Evolutionary conservation across 1,140 invertebrate genomes (phyloP), one percentile per base, ranked within the genome.

Genomic region (Cecropterus lyciades): DNA sequence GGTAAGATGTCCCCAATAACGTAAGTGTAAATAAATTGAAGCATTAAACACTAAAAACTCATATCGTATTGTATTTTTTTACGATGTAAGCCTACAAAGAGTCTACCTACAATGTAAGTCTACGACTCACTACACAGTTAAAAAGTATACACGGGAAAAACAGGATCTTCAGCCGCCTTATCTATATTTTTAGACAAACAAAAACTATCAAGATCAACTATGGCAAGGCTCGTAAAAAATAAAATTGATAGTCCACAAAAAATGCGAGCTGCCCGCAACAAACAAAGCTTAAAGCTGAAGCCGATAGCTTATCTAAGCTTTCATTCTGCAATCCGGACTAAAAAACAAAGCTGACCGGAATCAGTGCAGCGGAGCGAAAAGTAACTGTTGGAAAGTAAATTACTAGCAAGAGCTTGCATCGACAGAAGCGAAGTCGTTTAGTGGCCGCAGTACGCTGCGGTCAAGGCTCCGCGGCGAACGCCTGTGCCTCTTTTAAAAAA

Each of bases 351-450:
- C 70, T 80, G 83, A 81, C 79, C 85, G 80, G 80, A 87, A 86
- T 86, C 77, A 85, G 79, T 84, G 84, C 84, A 83, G 71, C 83
- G 80, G 77, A 85, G 84, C 86, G 86, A 85, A 86, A 89, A 87
- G 73, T 84, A 86, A 87, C 84, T 82, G 80, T 89, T 81, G 76
- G 80, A 81, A 82, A 84, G 80, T 79, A 77, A 80, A 78, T 80
- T 77, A 77, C 74, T 63, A 27, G 14, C 30, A 72, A 62, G 70
- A 80, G 75, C 77, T 65, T 60, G 66, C 71, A 72, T 82, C 74
- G 77, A 79, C 69, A 65, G 70, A 40, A 45, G 14, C 62, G 70
- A 73, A 71, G 72, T 73, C 71, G 72, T 75, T 85, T 81, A 89
- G 87, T 88, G 56, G 69, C 84, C 83, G 80, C 78, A 85, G 82